Conservation (phyloP, 2,113 vertebrate genomes). For the Ammospiza caudacuta region DNA sequence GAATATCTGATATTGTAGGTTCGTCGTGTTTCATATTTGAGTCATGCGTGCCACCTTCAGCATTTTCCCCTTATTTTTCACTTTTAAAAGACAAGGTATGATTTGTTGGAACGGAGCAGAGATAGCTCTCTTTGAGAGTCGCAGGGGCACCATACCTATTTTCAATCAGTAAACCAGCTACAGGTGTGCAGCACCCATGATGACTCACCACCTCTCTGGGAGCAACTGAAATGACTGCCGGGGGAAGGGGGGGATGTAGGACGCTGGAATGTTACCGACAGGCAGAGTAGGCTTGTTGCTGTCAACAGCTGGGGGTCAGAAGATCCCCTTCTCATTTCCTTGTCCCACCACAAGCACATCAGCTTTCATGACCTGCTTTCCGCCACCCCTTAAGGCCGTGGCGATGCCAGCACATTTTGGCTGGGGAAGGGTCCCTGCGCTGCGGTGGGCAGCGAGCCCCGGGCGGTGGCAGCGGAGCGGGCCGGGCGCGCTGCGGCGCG, state of each 20-base stretch:
- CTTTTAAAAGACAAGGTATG: background rate
- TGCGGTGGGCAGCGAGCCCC: background rate
- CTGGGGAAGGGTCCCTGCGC: fast-evolving
- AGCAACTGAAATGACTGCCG: fast-evolving
- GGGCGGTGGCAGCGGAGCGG: background rate
- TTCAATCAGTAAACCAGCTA: background rate
- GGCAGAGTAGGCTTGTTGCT: fast-evolving
- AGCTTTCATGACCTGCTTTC: background rate
- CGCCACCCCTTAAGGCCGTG: background rate
- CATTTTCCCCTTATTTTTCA: background rate
- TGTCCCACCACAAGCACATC: fast-evolving
- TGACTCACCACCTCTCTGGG: background rate
- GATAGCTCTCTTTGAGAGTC: fast-evolving
- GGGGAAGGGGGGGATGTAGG: fast-evolving
- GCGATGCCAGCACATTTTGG: background rate
- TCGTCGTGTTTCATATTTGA: fast-evolving
- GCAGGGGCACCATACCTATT: background rate
- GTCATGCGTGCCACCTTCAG: background rate
- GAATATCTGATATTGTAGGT: fast-evolving
- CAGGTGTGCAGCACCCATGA: fast-evolving
- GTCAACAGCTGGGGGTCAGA: background rate
- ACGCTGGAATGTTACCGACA: background rate
- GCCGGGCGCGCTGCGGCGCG: background rate
- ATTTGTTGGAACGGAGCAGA: fast-evolving
- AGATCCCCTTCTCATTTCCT: background rate